A percentile compares a stretch with the other conserved stretches of the same genome.
These are phyloP conservation scores for Gnathonemus echidnorhynchus DNA, from an alignment of 2,113 vertebrate genomes.

Conservation along the genomic window DNA sequence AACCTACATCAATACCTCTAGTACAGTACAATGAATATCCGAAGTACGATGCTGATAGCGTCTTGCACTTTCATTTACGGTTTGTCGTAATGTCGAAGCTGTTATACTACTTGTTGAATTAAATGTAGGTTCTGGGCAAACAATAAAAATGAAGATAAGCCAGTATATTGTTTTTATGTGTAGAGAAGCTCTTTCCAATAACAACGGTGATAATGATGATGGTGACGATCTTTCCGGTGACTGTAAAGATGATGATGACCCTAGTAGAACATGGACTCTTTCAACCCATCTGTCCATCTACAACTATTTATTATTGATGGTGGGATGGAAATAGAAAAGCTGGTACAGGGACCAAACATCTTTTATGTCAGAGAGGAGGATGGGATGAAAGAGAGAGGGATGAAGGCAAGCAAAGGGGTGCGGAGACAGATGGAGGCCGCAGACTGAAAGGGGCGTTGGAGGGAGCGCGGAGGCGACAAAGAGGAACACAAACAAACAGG, in stretches of 20 bases:
- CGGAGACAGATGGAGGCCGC: conserved; percentile 12
- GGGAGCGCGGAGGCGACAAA: not conserved
- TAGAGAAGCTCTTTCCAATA: not conserved
- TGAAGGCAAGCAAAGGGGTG: conserved; percentile 21
- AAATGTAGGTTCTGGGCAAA: not conserved
- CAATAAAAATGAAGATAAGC: not conserved
- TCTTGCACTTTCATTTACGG: not conserved
- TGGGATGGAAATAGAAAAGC: conserved; percentile 17
- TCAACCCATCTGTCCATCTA: not conserved
- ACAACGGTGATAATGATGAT: not conserved
- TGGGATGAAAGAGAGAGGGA: conserved; percentile 42
- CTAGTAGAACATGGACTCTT: not conserved
- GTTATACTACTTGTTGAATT: not conserved
- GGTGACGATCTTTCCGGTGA: not conserved
- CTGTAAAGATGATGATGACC: not conserved
- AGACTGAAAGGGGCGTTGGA: not conserved
- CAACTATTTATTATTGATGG: conserved; percentile 39
- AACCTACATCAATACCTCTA: not conserved
- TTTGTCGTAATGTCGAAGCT: not conserved
- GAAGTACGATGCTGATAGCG: not conserved
- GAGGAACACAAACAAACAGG: not conserved
- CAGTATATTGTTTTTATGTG: not conserved
- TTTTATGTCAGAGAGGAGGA: conserved; percentile 46
- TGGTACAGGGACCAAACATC: conserved; percentile 15
- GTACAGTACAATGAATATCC: not conserved